Base-by-base conservation (phyloP, 2,888 invertebrate species). In the Nomada goodeniana region DNA sequence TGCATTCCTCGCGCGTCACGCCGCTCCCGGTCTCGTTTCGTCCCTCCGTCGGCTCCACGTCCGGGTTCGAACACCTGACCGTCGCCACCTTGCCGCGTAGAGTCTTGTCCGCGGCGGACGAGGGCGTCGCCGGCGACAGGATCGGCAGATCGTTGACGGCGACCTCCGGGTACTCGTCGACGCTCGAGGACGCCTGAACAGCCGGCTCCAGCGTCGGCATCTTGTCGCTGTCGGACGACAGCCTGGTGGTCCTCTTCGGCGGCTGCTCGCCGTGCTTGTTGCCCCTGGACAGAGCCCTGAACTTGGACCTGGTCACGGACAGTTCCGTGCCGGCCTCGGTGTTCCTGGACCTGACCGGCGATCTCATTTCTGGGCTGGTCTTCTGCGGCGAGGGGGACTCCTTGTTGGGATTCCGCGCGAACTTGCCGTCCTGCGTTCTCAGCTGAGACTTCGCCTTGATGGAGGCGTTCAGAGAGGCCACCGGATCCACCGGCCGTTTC, bases 141-240 rank as follows among this genome's bases (percentile, higher is more conserved):
- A 91, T 86, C 0, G 91, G 90, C 9, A 90, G 80, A 59, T 92
- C 91, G 42, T 76, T 88, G 20, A 64, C 26, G 1, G 78, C 68
- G 18, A 89, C 88, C 23, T 88, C 88, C 0, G 42, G 42, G 23
- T 74, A 78, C 15, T 90, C 88, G 2, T 88, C 85, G 11, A 42
- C 20, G 1, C 3, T 72, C 0, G 81, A 64, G 0, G 80, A 68
- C 0, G 77, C 53, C 42, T 85, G 88, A 4, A 86, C 80, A 0
- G 73, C 90, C 0, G 87, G 87, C 50, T 92, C 91, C 44, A 90
- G 63, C 0, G 97, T 97, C 78, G 96, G 95, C 88, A 97, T 95
- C 84, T 95, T 95, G 72, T 94, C 95, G 87, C 89, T 93, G 92
- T 94, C 95, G 90, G 87, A 89, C 0, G 90, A 87, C 44, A 90